Evolutionary conservation across 2,797 vertebrate genomes (phyloP), one percentile per base, ranked within the genome.

Genomic region (Gymnothorax javanicus): DNA sequence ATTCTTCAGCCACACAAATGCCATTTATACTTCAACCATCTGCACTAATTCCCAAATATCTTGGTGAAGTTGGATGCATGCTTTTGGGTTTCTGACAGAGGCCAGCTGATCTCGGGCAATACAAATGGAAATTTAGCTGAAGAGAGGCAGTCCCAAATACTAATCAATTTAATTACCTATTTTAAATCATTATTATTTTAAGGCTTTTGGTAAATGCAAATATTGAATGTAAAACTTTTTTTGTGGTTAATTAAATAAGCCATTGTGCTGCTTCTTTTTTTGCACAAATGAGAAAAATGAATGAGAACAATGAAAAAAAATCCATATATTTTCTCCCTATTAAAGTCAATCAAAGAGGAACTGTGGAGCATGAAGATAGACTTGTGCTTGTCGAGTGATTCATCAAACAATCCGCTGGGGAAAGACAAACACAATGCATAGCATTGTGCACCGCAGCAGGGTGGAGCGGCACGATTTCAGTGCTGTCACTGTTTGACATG

Each of bases 231-330:
- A 43, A 43, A 43, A 43, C 33, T 43, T 43, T 43, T 43, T 43
- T 43, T 56, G 20, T 25, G 54, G 75, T 75, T 43, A 75, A 50
- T 81, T 54, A 7, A 81, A 54, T 54, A 81, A 54, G 52, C 56
- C 77, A 56, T 81, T 56, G 77, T 81, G 77, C 17, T n/a, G 52
- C 23, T 56, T 56, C 50, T 81, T 56, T 56, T 75, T 77, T 81
- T 81, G 56, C 20, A n/a, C 20, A 81, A 81, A 81, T 81, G 77
- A 52, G 33, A 43, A 43, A 1, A 43, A 54, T 17, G n/a, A 81
- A 60, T 17, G 60, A 84, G 17, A 50, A 64, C 43, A 84, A 67
- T 84, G 56, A 43, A 75, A 75, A 58, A 83, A 7, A 13, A 50
- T 25, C 13, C 4, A 60, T 62, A 62, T 43, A 64, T 58, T 60